A percentile compares a stretch with the other conserved stretches of the same genome.
phyloP scores from a whole-genome alignment of 2,113 vertebrate species.

The Uropsilus gracilis region DNA sequence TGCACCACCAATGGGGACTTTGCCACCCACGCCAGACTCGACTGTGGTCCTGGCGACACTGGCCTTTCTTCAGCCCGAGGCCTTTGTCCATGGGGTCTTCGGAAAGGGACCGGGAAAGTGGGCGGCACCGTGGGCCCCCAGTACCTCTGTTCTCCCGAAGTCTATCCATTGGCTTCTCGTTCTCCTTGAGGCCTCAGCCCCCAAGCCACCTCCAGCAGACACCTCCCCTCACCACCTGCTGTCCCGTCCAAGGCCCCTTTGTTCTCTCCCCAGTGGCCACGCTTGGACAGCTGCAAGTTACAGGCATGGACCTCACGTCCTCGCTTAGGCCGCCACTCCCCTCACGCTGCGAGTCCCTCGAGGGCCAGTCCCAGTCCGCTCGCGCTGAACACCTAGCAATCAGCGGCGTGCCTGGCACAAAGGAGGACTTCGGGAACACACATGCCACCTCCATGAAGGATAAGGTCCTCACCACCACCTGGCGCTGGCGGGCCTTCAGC shows the following conservation, averaged over 20 bases:
- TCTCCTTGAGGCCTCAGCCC: background rate
- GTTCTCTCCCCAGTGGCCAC: background rate
- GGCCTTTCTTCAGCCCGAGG: background rate
- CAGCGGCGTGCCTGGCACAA: background rate
- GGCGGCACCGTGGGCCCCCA: rapidly evolving
- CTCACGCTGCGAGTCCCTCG: background rate
- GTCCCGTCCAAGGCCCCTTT: background rate
- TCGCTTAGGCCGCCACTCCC: background rate
- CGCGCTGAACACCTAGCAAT: background rate
- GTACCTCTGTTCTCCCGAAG: background rate
- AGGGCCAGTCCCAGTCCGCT: background rate
- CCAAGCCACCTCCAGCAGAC: background rate
- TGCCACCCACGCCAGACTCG: background rate
- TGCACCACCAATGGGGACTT: too few relatives aligned
- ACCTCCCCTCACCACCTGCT: background rate
- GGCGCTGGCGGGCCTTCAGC: background rate
- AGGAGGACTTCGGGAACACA: background rate
- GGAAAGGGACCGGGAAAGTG: too few relatives aligned
- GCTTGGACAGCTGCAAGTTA: background rate
- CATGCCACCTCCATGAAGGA: background rate
- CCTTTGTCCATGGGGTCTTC: background rate
- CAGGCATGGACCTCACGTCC: too few relatives aligned
- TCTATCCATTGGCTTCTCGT: background rate
- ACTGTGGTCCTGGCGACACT: background rate
- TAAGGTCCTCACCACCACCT: background rate